Evolutionary conservation across 1,140 invertebrate genomes (phyloP), one percentile per base, ranked within the genome.

Genomic region (Samia ricini): DNA sequence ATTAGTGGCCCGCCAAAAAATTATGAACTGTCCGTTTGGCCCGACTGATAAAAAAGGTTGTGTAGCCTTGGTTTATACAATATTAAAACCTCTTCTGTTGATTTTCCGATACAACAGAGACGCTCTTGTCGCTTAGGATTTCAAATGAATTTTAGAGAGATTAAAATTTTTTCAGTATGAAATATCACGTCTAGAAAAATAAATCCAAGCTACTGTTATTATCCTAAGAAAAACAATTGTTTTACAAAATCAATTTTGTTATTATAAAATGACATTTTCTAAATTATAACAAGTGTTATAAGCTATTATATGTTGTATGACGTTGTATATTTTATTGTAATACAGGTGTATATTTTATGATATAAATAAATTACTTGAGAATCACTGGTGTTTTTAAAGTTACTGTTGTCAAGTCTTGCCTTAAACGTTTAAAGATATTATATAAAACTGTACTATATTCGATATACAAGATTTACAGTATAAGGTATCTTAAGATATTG

Each of bases 351-450:
- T 42, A 42, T 15, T 42, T 3, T 42, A 26, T 26, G 8, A 26
- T 42, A 42, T 4, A 42, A 42, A 15, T 42, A 42, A 42, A 12
- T 42, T 7, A 36, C 33, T 15, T 15, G n/a, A 42, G 33, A 42
- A 42, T 42, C 33, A n/a, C n/a, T 55, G 15, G 22, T 15, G 18
- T n/a, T 6, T 55, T 2, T 52, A 20, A 52, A 52, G 15, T 15
- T 21, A 20, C 18, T 26, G 20, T 36, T 29, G 56, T 36, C 56
- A 29, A 57, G 56, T 57, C 56, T 57, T 57, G 56, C 56, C 56
- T 57, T 57, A 57, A 57, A 19, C n/a, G 12, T 42, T 42, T 42
- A 29, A 29, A n/a, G n/a, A n/a, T 36, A 10, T 36, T 5, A 36
- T 2, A 42, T 42, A 2, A 42, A 42, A 42, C 15, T 1, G n/a